Conservation (phyloP, 2,888 invertebrate species). For the Blastobasis lacticolella region DNA sequence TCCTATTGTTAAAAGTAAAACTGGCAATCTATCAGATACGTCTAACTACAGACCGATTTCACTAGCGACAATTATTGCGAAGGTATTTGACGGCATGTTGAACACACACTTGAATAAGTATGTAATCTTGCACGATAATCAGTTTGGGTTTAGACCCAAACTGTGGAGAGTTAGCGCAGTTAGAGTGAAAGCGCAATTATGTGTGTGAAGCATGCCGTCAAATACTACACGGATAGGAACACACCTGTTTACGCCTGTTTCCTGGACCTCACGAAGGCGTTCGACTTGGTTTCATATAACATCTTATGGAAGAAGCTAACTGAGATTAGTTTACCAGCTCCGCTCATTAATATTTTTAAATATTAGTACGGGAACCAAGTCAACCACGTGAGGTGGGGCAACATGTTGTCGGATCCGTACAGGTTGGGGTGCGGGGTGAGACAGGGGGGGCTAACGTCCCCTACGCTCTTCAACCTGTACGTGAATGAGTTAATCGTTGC, state of each 20-base stretch:
- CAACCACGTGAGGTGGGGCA: constrained; percentile 13
- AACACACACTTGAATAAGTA: background rate
- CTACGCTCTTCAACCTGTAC: constrained; percentile 15
- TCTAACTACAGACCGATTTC: constrained; percentile 7
- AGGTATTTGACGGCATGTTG: constrained; percentile 5
- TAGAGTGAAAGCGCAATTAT: background rate
- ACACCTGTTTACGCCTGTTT: background rate
- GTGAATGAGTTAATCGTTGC: constrained; percentile 13
- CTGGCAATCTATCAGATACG: constrained; percentile 1
- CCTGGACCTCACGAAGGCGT: background rate
- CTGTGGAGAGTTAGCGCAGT: too few relatives aligned
- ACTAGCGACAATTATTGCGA: constrained; percentile 3
- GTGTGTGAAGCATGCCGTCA: background rate
- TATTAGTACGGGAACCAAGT: constrained; percentile 12
- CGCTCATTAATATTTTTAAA: background rate
- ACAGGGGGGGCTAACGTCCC: constrained; percentile 19
- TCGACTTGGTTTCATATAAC: background rate
- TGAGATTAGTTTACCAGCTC: background rate
- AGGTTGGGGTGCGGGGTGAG: constrained; percentile 17
- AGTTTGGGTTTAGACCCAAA: background rate
- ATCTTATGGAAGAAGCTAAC: constrained; percentile 7
- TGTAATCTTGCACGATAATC: background rate
- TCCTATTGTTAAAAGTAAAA: constrained; percentile 10
- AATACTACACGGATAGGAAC: background rate
- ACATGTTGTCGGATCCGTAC: constrained; percentile 8